phyloP scores from a whole-genome alignment of 1,140 invertebrate species.

The Coboldia fuscipes region DNA sequence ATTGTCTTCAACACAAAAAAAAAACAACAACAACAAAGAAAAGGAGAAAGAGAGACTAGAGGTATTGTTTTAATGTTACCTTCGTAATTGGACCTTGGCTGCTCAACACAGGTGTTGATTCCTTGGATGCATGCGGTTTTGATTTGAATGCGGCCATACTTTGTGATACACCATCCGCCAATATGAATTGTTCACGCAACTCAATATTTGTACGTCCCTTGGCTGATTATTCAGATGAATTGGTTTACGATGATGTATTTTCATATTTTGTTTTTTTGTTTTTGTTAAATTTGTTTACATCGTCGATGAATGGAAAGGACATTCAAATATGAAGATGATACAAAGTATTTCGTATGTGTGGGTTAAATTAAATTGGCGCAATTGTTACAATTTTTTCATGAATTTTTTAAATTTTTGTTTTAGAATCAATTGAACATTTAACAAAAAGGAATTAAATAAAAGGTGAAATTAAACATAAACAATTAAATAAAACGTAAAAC shows the following conservation, averaged over 20 bases:
- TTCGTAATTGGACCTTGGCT: conserved; percentile 78
- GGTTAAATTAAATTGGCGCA: no score
- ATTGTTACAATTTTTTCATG: no score
- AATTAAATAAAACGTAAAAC: no score
- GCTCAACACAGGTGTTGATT: conserved; percentile 37
- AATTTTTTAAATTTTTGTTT: no score
- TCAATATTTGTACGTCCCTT: conserved; percentile 99
- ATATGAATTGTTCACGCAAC: conserved; percentile 93
- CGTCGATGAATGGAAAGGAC: no score
- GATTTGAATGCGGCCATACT: conserved; percentile 90
- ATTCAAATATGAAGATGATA: no score
- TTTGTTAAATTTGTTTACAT: no score
- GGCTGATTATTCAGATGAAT: conserved; percentile 37
- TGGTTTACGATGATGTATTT: conserved; percentile 4
- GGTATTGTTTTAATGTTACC: conserved; percentile 32
- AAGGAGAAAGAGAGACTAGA: neutral
- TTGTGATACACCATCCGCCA: conserved; percentile 93
- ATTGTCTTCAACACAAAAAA: no score
- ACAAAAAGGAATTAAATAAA: no score
- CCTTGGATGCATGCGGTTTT: conserved; percentile 32
- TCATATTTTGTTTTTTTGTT: conserved; percentile 6
- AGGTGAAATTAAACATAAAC: no score
- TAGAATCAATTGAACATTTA: no score
- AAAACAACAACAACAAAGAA: neutral
- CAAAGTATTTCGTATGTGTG: no score